Evolutionary conservation across 1,140 invertebrate species (phyloP), one percentile per base, ranked within the genome.

Genomic region (Drusus annulatus): DNA sequence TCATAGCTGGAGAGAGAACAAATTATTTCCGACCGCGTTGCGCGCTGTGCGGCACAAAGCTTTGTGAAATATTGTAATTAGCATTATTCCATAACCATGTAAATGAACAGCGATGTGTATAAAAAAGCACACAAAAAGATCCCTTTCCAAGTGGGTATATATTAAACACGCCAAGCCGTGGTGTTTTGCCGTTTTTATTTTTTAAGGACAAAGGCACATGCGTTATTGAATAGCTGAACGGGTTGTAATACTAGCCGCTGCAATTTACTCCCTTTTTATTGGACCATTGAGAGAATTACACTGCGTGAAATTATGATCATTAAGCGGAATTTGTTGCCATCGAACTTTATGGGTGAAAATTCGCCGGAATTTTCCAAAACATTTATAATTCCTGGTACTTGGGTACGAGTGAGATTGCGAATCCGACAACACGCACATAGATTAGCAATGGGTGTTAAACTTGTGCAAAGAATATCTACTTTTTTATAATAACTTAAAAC

Each of bases 1-100:
- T 69, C 65, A 69, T 51, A 17, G n/a, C 17, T 3, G 45, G 21
- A n/a, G 31, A 45, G 28, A 19, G 65, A 69, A 69, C 36, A 23
- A 50, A 50, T 69, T 74, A 25, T 74, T n/a, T 17, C 4, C 69
- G 56, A 74, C 50, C 19, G 50, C 23, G 60, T 63, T 21, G 60
- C 10, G 36, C 36, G 36, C 36, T 16, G 10, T 76, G 13, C 25
- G 75, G 54, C 75, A 73, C 81, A 82, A 82, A 82, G 81, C 81
- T 82, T 77, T 79, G 78, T 76, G 56, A 76, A 79, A 83, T 81
- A 78, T 83, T 83, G 81, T 83, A 83, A 83, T 83, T 83, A 83
- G 79, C 79, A 79, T 83, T 83, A 83, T 81, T 83, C 81, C 81
- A 83, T 81, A 78, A 58, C 58, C 81, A 81, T 81, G 81, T 81